Percentiles rank a stretch among this genome's conserved stretches.
Evolutionary conservation across 2,113 vertebrate genomes (phyloP).

Genomic region (Orthonyx spaldingii): DNA sequence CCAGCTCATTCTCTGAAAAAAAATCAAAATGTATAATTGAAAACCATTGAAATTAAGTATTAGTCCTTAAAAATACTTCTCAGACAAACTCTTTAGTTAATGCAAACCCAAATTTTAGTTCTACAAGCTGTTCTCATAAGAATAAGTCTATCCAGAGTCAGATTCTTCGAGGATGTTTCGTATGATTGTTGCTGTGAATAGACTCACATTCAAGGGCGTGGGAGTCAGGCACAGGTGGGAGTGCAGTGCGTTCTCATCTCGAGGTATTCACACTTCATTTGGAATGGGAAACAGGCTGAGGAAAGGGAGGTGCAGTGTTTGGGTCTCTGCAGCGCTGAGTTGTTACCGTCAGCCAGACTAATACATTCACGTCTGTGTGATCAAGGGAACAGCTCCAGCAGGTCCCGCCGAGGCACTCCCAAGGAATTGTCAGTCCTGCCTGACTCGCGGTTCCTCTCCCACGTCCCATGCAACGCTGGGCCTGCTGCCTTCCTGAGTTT

Average conservation of each 20-base stretch:
- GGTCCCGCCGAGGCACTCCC: neutral
- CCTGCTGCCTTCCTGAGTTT: neutral
- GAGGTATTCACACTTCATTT: neutral
- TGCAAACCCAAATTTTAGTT: neutral
- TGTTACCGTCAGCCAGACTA: neutral
- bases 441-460: neutral
- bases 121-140: neutral
- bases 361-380: fast-evolving
- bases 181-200: neutral
- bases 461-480: fast-evolving
- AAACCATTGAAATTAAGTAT: neutral
- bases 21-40: neutral
- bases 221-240: neutral
- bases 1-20: neutral
- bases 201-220: neutral
- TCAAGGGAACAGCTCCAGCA: neutral
- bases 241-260: neutral
- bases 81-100: neutral
- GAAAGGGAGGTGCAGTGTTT: too few species aligned
- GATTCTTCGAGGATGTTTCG: neutral
- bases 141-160: neutral
- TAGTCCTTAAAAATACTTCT: neutral
- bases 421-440: neutral
- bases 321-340: neutral
- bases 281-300: neutral